phyloP scores from a whole-genome alignment of 2,113 vertebrate genomes.

The Trogon melanurus region DNA sequence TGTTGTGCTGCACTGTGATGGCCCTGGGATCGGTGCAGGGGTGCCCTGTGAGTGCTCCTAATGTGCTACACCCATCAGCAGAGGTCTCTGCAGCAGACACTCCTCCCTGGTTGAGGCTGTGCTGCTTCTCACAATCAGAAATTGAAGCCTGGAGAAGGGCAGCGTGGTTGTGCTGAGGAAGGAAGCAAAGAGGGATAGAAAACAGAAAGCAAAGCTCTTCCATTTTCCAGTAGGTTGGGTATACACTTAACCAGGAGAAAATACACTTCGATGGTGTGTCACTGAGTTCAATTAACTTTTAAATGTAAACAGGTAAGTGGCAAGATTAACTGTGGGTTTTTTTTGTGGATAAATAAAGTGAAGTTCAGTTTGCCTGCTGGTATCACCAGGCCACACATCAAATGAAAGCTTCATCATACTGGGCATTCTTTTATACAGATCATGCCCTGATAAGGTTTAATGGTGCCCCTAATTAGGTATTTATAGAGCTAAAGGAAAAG shows the following conservation, averaged over 20 bases:
- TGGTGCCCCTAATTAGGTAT: neutral
- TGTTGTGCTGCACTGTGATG: neutral
- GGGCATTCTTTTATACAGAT: neutral
- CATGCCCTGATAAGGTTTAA: neutral
- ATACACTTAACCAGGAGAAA: neutral
- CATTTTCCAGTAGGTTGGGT: neutral
- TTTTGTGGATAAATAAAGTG: neutral
- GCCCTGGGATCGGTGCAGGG: neutral
- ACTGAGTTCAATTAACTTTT: neutral
- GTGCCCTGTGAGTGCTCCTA: neutral
- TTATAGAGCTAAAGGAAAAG: neutral
- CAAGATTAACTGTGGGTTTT: neutral
- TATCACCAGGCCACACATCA: neutral
- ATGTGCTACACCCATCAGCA: accelerated
- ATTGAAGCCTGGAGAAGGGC: neutral
- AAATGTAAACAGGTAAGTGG: neutral
- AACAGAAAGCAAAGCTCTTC: neutral
- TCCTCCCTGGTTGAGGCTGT: neutral
- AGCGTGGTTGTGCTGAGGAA: neutral
- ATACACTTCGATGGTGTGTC: neutral
- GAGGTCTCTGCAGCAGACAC: neutral
- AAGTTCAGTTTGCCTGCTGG: neutral
- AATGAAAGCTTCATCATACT: neutral
- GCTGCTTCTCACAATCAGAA: neutral
- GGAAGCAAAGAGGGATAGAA: neutral